Evolutionary conservation across 2,113 vertebrate genomes (phyloP).

Genomic region (Gobius niger): DNA sequence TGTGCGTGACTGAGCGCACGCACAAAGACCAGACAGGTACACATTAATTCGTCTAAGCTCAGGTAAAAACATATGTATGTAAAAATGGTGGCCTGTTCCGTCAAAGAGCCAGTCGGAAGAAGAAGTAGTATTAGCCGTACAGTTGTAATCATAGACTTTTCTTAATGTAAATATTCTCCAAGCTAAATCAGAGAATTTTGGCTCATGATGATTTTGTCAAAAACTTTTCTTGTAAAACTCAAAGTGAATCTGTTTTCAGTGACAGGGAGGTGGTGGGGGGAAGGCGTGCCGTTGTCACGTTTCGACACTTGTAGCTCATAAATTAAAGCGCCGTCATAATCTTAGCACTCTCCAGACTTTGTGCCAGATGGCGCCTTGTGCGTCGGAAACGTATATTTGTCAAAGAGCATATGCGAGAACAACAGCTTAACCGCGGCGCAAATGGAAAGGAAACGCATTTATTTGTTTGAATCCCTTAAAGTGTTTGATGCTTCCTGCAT

Average conservation of each 20-base stretch:
- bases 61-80: no score
- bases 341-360: not conserved
- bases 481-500: not conserved
- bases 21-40: no score
- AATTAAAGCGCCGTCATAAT: not conserved
- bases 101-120: no score
- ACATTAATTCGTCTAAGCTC: no score
- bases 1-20: no score
- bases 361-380: not conserved
- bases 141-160: no score
- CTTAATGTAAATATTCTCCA: no score
- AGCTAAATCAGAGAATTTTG: no score
- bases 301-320: slow-evolving; percentile 1
- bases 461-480: not conserved
- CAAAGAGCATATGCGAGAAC: slow-evolving; percentile 2
- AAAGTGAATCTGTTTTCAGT: not conserved
- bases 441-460: not conserved
- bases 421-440: not conserved
- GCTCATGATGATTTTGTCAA: no score
- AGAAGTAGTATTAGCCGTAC: no score
- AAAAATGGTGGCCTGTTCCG: no score
- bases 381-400: not conserved
- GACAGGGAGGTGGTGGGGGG: not conserved
- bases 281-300: not conserved
- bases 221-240: not conserved